Evolutionary conservation across 2,888 invertebrate species (phyloP).

Genomic region (Blomia tropicalis): DNA sequence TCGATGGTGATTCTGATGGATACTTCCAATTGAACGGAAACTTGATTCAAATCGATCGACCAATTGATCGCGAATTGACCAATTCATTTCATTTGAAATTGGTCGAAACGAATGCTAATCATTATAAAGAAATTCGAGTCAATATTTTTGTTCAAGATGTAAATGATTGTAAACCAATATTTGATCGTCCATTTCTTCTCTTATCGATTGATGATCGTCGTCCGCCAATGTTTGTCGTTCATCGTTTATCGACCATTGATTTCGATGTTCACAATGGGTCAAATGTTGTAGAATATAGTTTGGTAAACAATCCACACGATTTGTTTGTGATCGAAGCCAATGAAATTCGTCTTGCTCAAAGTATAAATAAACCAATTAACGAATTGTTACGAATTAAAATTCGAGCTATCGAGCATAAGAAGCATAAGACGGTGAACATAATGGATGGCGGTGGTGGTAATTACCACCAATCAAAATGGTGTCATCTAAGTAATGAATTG

Average conservation of each 20-base stretch:
- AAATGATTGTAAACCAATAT: conserved; percentile 77
- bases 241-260: conserved; percentile 4
- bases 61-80: conserved; percentile 4
- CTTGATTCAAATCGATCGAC: neutral
- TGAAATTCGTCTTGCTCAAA: conserved; percentile 31
- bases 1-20: conserved; percentile 14
- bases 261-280: neutral
- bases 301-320: conserved; percentile 56
- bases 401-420: neutral
- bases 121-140: conserved; percentile 46
- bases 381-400: neutral
- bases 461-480: no score
- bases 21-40: conserved; percentile 6
- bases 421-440: neutral
- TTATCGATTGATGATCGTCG: conserved; percentile 21
- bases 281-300: neutral
- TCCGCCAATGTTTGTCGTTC: conserved; percentile 5
- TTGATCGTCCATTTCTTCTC: conserved; percentile 56
- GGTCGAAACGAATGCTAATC: conserved; percentile 2
- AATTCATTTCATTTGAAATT: conserved; percentile 1
- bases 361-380: conserved; percentile 18
- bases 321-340: conserved; percentile 67
- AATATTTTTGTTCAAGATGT: conserved; percentile 60
- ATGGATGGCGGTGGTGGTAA: neutral
- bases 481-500: neutral